phyloP scores from a whole-genome alignment of 2,797 vertebrate species.

The Melanotaenia boesemani region DNA sequence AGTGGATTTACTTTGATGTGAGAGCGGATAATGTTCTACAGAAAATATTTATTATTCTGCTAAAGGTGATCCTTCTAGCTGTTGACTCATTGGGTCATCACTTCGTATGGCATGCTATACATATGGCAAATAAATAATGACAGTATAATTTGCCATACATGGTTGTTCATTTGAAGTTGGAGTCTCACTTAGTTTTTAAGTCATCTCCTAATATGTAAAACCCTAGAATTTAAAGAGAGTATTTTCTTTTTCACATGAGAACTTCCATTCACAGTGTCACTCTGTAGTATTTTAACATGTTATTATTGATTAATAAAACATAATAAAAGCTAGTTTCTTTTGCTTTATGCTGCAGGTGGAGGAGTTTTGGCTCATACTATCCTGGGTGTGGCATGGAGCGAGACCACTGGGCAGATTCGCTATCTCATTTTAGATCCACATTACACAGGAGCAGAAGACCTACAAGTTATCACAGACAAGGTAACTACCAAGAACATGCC shows the following conservation, averaged over 20 bases:
- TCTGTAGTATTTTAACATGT: neutral
- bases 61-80: no score
- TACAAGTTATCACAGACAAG: conserved; percentile 92
- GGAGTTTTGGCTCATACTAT: conserved; percentile 96
- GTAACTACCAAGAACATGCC: conserved; percentile 69
- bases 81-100: no score
- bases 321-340: neutral
- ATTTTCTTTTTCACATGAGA: neutral
- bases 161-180: no score
- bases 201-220: neutral
- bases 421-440: conserved; percentile 97
- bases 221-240: neutral
- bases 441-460: conserved; percentile 95
- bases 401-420: conserved; percentile 90
- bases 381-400: conserved; percentile 94
- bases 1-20: no score
- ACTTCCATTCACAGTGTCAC: neutral
- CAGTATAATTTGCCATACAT: no score
- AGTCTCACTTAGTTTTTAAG: neutral
- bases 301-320: neutral
- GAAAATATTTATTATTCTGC: no score
- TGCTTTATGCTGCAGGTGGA: conserved; percentile 83
- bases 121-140: no score
- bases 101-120: no score
- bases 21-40: no score